Percentiles rank a stretch among this genome's conserved stretches.
These are phyloP conservation scores for Cottus gobio DNA, from an alignment of 2,113 vertebrate genomes.

Conservation along the genomic window DNA sequence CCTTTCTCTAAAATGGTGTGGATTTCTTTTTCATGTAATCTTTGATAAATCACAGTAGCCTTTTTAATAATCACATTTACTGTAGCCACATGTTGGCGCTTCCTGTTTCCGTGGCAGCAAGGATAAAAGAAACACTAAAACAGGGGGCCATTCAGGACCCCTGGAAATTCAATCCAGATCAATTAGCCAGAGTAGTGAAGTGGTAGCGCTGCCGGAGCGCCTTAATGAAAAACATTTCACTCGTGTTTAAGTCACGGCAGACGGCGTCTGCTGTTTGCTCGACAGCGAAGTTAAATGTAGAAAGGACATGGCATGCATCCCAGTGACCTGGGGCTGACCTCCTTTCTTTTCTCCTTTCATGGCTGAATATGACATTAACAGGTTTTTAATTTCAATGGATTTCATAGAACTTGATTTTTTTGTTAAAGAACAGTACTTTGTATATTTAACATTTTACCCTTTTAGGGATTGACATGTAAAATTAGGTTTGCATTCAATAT, in stretches of 20 bases:
- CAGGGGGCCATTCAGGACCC: slow-evolving; percentile 11
- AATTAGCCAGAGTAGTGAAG: slow-evolving; percentile 40
- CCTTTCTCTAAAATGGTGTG: neutral
- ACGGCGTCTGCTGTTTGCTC: slow-evolving; percentile 48
- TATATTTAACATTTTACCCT: too few species aligned
- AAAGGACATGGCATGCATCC: slow-evolving; percentile 1
- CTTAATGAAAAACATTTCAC: slow-evolving; percentile 49
- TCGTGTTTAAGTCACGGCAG: slow-evolving; percentile 34
- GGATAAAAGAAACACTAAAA: slow-evolving; percentile 38
- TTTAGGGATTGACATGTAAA: too few species aligned
- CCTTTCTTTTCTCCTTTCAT: neutral
- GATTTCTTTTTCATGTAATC: neutral
- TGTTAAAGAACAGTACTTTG: neutral
- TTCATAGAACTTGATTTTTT: neutral
- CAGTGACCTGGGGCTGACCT: slow-evolving; percentile 28
- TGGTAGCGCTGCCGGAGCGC: slow-evolving; percentile 1
- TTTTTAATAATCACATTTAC: slow-evolving; percentile 28
- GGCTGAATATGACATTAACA: neutral
- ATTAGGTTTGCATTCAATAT: too few species aligned
- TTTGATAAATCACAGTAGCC: slow-evolving; percentile 1
- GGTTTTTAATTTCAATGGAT: neutral
- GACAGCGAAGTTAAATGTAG: slow-evolving; percentile 27
- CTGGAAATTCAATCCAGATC: slow-evolving; percentile 48
- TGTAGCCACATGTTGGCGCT: neutral
- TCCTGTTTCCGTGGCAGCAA: slow-evolving; percentile 33